Evolutionary conservation across 1,140 invertebrate genomes (phyloP).

Genomic region (Colletes gigas): DNA sequence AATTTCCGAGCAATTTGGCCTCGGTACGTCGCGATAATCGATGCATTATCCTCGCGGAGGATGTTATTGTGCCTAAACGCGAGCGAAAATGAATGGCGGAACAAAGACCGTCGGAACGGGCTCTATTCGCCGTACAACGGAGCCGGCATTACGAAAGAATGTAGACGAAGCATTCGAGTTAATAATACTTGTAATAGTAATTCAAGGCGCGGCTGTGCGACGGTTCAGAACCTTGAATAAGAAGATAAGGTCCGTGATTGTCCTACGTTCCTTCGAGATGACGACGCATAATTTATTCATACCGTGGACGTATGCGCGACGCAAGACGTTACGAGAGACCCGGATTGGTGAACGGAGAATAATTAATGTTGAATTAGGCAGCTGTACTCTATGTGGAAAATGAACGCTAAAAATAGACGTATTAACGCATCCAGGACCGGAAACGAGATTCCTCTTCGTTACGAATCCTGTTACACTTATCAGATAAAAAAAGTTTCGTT

Average conservation of each 20-base stretch:
- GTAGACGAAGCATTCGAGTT: constrained; percentile 1
- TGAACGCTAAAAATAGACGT: no score
- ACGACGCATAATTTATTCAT: constrained; percentile 30
- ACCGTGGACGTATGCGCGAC: background rate
- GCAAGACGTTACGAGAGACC: background rate
- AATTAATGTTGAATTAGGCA: background rate
- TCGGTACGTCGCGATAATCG: no score
- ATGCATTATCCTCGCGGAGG: no score
- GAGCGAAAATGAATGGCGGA: constrained; percentile 2
- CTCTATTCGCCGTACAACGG: constrained; percentile 10
- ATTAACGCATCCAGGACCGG: no score
- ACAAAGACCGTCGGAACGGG: background rate
- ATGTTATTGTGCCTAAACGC: no score
- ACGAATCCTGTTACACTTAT: no score
- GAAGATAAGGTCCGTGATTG: constrained; percentile 12
- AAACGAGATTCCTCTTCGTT: no score
- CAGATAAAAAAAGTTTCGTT: no score
- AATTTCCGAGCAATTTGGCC: no score
- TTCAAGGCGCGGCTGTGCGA: constrained; percentile 7
- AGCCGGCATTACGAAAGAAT: constrained; percentile 4
- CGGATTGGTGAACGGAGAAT: background rate
- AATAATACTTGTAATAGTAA: constrained; percentile 26
- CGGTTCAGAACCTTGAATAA: constrained; percentile 21
- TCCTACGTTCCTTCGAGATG: constrained; percentile 23
- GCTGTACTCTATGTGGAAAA: background rate